A percentile compares a stretch with the other conserved stretches of the same genome.
Evolutionary conservation across 2,113 vertebrate species (phyloP).

Genomic region (Rhinolophus sinicus): DNA sequence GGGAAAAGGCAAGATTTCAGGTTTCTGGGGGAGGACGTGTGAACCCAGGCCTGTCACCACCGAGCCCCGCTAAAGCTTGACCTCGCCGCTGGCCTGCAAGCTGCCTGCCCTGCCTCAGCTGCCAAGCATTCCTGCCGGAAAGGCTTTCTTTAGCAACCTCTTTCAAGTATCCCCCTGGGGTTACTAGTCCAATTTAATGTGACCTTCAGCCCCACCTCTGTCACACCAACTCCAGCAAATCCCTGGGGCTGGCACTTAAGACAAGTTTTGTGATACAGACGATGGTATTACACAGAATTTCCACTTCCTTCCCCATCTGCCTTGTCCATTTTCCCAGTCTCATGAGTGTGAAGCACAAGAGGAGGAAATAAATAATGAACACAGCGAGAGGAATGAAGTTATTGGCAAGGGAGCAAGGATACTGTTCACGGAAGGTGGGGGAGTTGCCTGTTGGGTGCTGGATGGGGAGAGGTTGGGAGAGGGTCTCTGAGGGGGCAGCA

Average conservation of each 20-base stretch:
- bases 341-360: neutral
- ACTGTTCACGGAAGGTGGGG: neutral
- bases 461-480: neutral
- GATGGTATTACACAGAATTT: constrained; percentile 71
- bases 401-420: neutral
- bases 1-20: constrained; percentile 57
- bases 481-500: neutral
- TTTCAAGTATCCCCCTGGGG: constrained; percentile 73
- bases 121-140: neutral
- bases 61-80: constrained; percentile 18
- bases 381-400: neutral
- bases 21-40: constrained; percentile 34
- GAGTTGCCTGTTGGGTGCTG: neutral
- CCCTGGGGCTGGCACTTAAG: constrained; percentile 76
- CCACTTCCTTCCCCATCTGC: constrained; percentile 62
- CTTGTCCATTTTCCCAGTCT: constrained; percentile 46
- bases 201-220: constrained; percentile 81
- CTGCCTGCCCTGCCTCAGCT: neutral
- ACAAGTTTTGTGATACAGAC: constrained; percentile 75
- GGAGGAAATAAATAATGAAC: constrained; percentile 37
- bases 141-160: constrained; percentile 68
- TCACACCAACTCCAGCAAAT: constrained; percentile 65
- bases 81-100: neutral
- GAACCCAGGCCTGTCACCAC: constrained; percentile 56
- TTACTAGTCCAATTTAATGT: constrained; percentile 81